Evolutionary conservation across 1,140 invertebrate genomes (phyloP).

Genomic region (Heliconius congener): DNA sequence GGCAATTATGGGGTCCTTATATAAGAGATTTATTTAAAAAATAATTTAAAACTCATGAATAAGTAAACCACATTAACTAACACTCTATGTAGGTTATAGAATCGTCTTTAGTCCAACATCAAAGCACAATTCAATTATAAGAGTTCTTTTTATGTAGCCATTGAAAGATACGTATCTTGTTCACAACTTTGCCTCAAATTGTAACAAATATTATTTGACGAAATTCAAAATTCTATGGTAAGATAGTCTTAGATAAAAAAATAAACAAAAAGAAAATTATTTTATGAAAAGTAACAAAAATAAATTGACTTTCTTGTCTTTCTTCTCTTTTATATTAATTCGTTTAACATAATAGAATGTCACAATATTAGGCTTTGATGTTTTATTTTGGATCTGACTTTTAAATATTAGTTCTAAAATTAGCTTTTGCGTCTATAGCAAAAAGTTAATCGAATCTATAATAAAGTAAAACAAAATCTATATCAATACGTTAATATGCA

Average conservation of each 20-base stretch:
- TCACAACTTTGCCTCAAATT: background rate
- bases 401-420: no score
- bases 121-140: constrained; percentile 9
- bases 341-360: background rate
- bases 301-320: no score
- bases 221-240: background rate
- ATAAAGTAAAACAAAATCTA: no score
- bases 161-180: background rate
- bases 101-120: constrained; percentile 12
- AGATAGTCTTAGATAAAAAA: no score
- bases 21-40: constrained; percentile 17
- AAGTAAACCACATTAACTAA: constrained; percentile 1
- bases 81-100: background rate
- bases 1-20: constrained; percentile 11
- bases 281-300: background rate
- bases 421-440: no score
- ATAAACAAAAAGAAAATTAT: no score
- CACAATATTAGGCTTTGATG: background rate
- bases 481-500: no score
- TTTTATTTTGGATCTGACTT: background rate
- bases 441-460: no score
- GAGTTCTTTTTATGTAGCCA: background rate
- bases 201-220: background rate
- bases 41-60: constrained; percentile 12
- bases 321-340: no score